Evolutionary conservation across 2,888 invertebrate species (phyloP).

Genomic region (Drosophila antonietae): DNA sequence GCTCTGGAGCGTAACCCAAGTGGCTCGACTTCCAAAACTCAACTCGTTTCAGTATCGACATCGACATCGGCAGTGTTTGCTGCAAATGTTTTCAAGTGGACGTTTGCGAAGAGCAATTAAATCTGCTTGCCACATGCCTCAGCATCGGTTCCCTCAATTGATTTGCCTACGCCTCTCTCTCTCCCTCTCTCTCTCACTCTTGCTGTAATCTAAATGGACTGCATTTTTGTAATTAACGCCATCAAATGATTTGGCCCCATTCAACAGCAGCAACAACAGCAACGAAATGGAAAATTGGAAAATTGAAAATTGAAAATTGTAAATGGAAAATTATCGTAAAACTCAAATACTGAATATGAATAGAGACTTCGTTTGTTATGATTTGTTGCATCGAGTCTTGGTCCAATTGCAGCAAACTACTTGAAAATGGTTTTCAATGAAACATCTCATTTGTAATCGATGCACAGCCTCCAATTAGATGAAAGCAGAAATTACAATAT

Average conservation of each 20-base stretch:
- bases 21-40: slow-evolving; percentile 26
- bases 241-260: slow-evolving; percentile 53
- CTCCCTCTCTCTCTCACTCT: slow-evolving; percentile 13
- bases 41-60: slow-evolving; percentile 15
- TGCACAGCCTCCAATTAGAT: slow-evolving; percentile 16
- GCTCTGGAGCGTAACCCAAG: slow-evolving; percentile 60
- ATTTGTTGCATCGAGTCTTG: slow-evolving; percentile 24
- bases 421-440: slow-evolving; percentile 52
- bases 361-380: slow-evolving; percentile 26
- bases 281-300: slow-evolving; percentile 1
- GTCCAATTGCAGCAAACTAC: slow-evolving; percentile 41
- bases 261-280: slow-evolving; percentile 9
- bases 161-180: slow-evolving; percentile 41
- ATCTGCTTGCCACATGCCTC: slow-evolving; percentile 22
- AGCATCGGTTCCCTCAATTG: slow-evolving; percentile 28
- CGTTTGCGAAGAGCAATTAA: slow-evolving; percentile 51
- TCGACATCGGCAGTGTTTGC: slow-evolving; percentile 12
- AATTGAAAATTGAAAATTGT: slow-evolving; percentile 4
- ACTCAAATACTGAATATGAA: slow-evolving; percentile 34
- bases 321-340: slow-evolving; percentile 37
- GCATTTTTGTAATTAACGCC: slow-evolving; percentile 67
- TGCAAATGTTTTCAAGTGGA: slow-evolving; percentile 49
- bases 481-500: slow-evolving; percentile 15
- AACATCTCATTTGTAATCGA: slow-evolving; percentile 31
- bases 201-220: slow-evolving; percentile 55